Evolutionary conservation across 1,140 invertebrate species (phyloP).

Genomic region (Diorhabda sublineata): DNA sequence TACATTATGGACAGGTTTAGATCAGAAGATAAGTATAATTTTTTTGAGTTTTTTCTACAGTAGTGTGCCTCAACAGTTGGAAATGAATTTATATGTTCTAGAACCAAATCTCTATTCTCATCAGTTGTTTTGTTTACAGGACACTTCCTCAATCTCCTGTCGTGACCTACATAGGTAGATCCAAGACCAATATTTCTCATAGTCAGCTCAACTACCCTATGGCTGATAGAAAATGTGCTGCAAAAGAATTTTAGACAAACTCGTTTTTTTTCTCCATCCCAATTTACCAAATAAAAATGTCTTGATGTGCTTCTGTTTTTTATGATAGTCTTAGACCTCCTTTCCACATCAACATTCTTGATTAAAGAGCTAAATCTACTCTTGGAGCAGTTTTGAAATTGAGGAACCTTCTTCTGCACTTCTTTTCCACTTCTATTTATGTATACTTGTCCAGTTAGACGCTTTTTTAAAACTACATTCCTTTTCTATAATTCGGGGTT

Average conservation of each 20-base stretch:
- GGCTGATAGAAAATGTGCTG: neutral
- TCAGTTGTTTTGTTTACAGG: neutral
- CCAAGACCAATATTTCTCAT: neutral
- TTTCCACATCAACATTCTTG: slow-evolving; percentile 1
- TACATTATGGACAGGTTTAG: neutral
- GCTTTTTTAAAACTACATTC: neutral
- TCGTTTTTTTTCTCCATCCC: neutral
- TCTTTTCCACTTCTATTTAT: slow-evolving; percentile 10
- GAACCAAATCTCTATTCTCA: neutral
- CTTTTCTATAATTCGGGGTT: neutral
- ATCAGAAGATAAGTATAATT: neutral
- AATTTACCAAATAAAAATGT: neutral
- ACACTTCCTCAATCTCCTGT: neutral
- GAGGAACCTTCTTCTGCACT: neutral
- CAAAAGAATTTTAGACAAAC: neutral
- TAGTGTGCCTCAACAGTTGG: neutral
- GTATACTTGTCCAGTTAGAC: slow-evolving; percentile 8
- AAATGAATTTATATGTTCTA: neutral
- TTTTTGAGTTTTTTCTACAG: neutral
- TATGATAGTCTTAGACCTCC: neutral
- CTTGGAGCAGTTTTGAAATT: slow-evolving; percentile 1
- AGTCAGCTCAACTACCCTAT: neutral
- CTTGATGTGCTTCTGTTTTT: neutral
- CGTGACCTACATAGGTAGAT: neutral
- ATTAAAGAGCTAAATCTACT: neutral